Evolutionary conservation across 2,113 vertebrate species (phyloP).

Genomic region (Cichladusa arquata): DNA sequence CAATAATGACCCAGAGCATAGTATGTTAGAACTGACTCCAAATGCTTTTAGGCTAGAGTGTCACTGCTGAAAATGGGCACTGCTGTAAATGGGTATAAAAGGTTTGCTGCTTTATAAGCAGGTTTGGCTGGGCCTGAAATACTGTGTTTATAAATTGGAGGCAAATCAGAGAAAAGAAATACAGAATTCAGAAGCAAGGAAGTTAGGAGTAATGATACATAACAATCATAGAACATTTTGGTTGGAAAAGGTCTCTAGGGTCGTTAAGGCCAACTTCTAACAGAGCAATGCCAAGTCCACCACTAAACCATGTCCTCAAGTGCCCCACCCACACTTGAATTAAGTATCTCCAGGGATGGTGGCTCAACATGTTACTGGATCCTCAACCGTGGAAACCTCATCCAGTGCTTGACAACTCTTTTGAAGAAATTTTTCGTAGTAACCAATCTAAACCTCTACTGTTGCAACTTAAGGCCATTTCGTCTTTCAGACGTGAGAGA

Average conservation of each 20-base stretch:
- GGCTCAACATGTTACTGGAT: background rate
- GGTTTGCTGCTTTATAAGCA: fast-evolving
- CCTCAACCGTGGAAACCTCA: background rate
- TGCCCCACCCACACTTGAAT: background rate
- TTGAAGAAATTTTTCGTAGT: background rate
- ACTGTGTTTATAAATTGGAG: background rate
- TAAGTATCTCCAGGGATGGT: background rate
- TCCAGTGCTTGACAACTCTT: background rate
- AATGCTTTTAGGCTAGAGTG: background rate
- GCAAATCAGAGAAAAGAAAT: background rate
- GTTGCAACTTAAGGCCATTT: background rate
- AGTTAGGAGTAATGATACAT: background rate
- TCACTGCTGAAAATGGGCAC: background rate
- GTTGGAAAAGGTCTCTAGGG: background rate
- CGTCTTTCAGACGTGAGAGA: background rate
- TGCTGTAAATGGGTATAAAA: too few species aligned
- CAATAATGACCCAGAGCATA: background rate
- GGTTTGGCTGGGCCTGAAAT: background rate
- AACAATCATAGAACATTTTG: background rate
- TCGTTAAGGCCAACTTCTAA: background rate
- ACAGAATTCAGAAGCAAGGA: background rate
- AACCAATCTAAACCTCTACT: background rate
- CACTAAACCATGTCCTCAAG: background rate
- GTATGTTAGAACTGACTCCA: background rate
- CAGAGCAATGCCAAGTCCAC: background rate